phyloP scores from a whole-genome alignment of 2,888 invertebrate species.

The Heteropelma amictum region DNA sequence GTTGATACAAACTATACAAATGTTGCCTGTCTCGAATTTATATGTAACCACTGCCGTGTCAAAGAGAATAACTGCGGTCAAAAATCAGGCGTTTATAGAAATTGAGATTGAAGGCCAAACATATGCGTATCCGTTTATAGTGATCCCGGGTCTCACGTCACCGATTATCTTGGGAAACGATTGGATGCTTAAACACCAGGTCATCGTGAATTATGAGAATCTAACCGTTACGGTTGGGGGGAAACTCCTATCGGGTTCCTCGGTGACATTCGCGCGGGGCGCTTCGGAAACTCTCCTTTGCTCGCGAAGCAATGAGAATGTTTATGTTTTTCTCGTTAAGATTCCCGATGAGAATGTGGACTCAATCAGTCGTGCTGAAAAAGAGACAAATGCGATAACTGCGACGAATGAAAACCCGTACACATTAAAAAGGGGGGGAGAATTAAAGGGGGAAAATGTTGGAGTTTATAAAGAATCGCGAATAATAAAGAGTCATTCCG shows the following conservation, averaged over 20 bases:
- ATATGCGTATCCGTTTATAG: not conserved
- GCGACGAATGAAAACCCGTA: too few species aligned
- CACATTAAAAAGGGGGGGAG: too few species aligned
- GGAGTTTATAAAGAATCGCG: too few species aligned
- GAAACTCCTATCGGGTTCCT: not conserved
- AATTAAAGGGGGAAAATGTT: too few species aligned
- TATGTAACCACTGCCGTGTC: slow-evolving; percentile 22
- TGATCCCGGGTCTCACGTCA: not conserved
- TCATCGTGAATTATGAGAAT: not conserved
- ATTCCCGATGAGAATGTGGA: not conserved
- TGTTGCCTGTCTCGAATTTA: slow-evolving; percentile 26
- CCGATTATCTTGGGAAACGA: not conserved
- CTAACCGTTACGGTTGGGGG: not conserved
- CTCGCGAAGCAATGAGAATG: not conserved
- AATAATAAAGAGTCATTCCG: too few species aligned
- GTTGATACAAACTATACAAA: not conserved
- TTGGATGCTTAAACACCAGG: not conserved
- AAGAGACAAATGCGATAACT: too few species aligned
- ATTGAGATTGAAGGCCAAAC: not conserved
- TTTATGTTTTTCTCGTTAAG: not conserved
- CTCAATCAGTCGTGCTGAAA: too few species aligned
- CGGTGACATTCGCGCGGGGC: not conserved
- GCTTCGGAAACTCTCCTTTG: not conserved
- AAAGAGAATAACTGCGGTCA: slow-evolving; percentile 24
- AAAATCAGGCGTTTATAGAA: not conserved